Evolutionary conservation across 2,797 vertebrate species (phyloP), one percentile per base, ranked within the genome.

Genomic region (Crocodylus rhombifer): DNA sequence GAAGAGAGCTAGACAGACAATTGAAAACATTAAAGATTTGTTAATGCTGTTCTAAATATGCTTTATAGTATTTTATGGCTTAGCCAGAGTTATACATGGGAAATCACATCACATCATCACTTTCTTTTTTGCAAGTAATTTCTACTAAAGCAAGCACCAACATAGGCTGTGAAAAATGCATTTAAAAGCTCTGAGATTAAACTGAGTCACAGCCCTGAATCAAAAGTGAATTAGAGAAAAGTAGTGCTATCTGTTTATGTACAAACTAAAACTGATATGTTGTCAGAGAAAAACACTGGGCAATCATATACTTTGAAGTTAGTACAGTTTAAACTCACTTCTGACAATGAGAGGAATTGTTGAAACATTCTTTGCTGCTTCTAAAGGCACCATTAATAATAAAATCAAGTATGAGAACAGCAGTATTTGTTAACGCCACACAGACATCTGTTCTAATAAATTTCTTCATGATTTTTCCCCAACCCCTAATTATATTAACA

Each of bases 401-500:
- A 13, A 17, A 1, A 30, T 61, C 14, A 58, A 83, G 55, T n/a
- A 33, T 6, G n/a, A 80, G 36, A 42, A 56, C 14, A 26, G 18
- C 0, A 0, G 0, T 1, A 74, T n/a, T 17, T 42, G 71, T 2
- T 57, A 61, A 12, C 71, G 5, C 55, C 6, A 0, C 4, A 7
- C 64, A 42, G 21, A 36, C 6, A 7, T 36, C 42, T 42, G 13
- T 23, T 71, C 21, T 36, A 42, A 71, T 71, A 42, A 15, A 14
- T 7, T 42, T 23, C 51, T 73, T 5, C 23, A 21, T 67, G 4
- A 14, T 42, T 65, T 42, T 67, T 33, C 12, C 84, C 58, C 80
- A 67, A 55, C 67, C 55, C 28, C 4, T 57, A 1, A 36, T 63
- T 63, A 4, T 17, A 61, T 5, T 17, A 16, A 28, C 36, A 6